Evolutionary conservation across 2,797 vertebrate genomes (phyloP).

Genomic region (Clarias platycephalus): DNA sequence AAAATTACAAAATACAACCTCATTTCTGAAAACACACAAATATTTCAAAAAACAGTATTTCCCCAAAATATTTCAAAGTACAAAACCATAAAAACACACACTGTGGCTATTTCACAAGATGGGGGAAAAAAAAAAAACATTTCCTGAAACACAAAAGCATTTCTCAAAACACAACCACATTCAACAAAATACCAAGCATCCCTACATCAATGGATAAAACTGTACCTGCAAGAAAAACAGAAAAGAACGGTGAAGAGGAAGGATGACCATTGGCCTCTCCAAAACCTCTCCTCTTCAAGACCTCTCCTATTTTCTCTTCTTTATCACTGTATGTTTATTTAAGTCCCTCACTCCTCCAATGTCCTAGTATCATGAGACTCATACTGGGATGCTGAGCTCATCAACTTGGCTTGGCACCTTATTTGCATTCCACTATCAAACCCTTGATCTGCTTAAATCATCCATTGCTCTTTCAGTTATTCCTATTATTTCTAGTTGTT

Average conservation of each 20-base stretch:
- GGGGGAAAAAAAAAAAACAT: too few relatives aligned
- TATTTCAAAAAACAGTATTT: too few relatives aligned
- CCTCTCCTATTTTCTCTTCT: neutral
- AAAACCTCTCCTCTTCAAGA: slow-evolving; percentile 7
- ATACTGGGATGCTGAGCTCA: slow-evolving; percentile 19
- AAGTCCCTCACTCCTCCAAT: slow-evolving; percentile 6
- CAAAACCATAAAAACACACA: too few relatives aligned
- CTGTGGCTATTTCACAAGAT: too few relatives aligned
- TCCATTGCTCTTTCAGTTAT: slow-evolving; percentile 20
- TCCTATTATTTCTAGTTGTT: neutral
- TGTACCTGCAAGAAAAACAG: neutral
- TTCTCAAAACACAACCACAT: too few relatives aligned
- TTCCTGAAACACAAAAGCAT: too few relatives aligned
- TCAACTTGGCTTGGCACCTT: slow-evolving; percentile 33
- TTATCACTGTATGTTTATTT: neutral
- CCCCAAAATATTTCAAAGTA: too few relatives aligned
- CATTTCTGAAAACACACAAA: too few relatives aligned
- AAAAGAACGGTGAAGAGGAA: neutral
- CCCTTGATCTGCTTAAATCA: slow-evolving; percentile 19
- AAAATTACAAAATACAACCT: too few relatives aligned
- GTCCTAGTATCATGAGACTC: neutral
- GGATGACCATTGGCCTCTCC: neutral
- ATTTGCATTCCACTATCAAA: slow-evolving; percentile 33
- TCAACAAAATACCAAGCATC: too few relatives aligned
- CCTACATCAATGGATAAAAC: neutral